A percentile compares a stretch with the other conserved stretches of the same genome.
These are phyloP conservation scores for Tachina lurida DNA, from an alignment of 2,888 invertebrate species.

Conservation along the genomic window DNA sequence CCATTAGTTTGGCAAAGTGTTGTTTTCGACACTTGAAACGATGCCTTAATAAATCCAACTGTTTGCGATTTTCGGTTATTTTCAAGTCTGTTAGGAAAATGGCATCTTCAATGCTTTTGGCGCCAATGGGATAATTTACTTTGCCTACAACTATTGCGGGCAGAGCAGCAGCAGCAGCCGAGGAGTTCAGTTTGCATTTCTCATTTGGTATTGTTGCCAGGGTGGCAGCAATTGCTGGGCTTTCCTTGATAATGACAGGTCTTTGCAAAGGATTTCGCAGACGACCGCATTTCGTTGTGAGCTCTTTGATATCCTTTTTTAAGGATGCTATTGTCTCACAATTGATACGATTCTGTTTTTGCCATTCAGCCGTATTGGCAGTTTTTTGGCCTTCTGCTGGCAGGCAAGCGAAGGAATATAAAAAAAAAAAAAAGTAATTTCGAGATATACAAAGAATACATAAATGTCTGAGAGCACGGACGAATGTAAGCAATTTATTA, in stretches of 20 bases:
- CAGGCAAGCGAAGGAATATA: background rate
- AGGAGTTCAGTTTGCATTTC: conserved; percentile 52
- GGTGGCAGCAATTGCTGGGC: conserved; percentile 65
- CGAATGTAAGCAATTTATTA: conserved; percentile 48
- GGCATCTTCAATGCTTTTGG: conserved; percentile 84
- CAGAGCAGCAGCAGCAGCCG: conserved; percentile 72
- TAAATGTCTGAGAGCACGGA: background rate
- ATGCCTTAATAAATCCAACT: conserved; percentile 88
- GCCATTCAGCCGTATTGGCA: conserved; percentile 91
- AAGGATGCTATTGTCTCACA: conserved; percentile 87
- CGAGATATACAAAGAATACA: background rate
- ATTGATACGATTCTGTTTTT: conserved; percentile 89
- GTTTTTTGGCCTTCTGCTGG: conserved; percentile 91
- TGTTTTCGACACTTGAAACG: conserved; percentile 86
- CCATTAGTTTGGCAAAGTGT: conserved; percentile 85
- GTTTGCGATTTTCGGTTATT: conserved; percentile 87
- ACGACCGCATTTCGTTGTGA: conserved; percentile 85
- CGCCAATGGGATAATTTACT: conserved; percentile 82
- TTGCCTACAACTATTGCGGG: conserved; percentile 80
- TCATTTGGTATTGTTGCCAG: conserved; percentile 70
- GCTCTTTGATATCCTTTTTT: conserved; percentile 88
- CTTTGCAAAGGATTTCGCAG: conserved; percentile 81
- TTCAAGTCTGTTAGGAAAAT: conserved; percentile 86
- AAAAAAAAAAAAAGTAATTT: background rate
- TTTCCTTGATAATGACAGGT: conserved; percentile 78